These are phyloP conservation scores for Palaemon carinicauda DNA, from an alignment of 1,140 invertebrate genomes.

Conservation along the genomic window DNA sequence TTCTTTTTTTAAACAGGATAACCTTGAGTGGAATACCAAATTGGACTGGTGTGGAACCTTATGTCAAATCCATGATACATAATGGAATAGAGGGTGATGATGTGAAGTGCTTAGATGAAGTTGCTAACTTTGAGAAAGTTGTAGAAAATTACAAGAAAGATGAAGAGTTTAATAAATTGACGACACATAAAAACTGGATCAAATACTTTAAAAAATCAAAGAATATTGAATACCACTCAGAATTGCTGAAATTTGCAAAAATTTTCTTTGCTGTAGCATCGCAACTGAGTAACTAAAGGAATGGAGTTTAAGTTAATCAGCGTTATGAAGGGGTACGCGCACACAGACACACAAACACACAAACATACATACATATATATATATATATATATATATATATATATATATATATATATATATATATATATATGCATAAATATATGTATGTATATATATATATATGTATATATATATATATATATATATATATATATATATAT, in stretches of 20 bases:
- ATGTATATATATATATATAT: background rate
- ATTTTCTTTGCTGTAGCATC: too few relatives aligned
- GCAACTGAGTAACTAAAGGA: too few relatives aligned
- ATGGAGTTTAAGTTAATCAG: too few relatives aligned
- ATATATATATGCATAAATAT: conserved; percentile 23
- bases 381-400: conserved; percentile 37
- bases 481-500: conserved; percentile 13
- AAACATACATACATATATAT: conserved; percentile 27
- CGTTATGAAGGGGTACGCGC: too few relatives aligned
- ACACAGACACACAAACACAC: background rate
- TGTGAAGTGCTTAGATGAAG: conserved; percentile 26
- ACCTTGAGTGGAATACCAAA: conserved; percentile 20
- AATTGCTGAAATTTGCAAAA: background rate
- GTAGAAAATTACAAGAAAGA: conserved; percentile 31
- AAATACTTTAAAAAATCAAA: conserved; percentile 28
- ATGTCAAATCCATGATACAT: conserved; percentile 30
- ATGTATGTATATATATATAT: background rate
- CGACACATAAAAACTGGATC: conserved; percentile 28
- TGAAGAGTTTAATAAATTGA: conserved; percentile 28
- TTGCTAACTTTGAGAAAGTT: conserved; percentile 21
- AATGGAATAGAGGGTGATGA: conserved; percentile 16
- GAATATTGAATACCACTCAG: background rate
- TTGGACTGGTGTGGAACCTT: too few relatives aligned
- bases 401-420: conserved; percentile 39
- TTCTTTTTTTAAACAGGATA: background rate